These are phyloP conservation scores for Ciconia maguari DNA, from an alignment of 2,113 vertebrate genomes.

Conservation along the genomic window DNA sequence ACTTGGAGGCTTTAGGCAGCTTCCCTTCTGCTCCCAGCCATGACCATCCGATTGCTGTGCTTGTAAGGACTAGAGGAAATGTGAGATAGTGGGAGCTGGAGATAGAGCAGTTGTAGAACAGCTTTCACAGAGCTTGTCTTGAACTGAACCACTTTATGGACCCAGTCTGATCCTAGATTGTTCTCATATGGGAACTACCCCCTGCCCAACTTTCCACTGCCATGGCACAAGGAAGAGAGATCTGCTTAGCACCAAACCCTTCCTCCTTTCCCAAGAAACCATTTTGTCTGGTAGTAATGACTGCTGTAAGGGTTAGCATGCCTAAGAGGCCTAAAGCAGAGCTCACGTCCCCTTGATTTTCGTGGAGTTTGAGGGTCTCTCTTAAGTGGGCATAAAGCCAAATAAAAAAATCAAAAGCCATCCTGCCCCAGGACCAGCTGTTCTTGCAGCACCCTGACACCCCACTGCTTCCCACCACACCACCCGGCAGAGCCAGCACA, in stretches of 20 bases:
- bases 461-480: not conserved
- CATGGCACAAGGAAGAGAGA: not conserved
- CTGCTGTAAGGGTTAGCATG: not conserved
- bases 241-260: not conserved
- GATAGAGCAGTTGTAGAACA: not conserved
- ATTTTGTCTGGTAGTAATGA: not conserved
- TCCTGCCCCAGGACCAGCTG: not conserved
- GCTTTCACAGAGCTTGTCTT: not conserved
- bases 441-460: not conserved
- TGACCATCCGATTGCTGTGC: not conserved
- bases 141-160: not conserved
- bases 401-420: not conserved
- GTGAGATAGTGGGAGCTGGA: not conserved
- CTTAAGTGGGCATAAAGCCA: not conserved
- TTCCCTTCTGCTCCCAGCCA: not conserved
- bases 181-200: not conserved
- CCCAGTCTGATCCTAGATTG: not conserved
- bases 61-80: not conserved
- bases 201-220: not conserved
- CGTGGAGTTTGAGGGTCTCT: not conserved
- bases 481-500: fast-evolving
- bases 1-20: not conserved
- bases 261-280: not conserved
- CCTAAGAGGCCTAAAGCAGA: not conserved
- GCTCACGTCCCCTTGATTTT: not conserved